A percentile compares a stretch with the other conserved stretches of the same genome.
These are phyloP conservation scores for Tragelaphus imberbis DNA, from an alignment of 2,113 vertebrate genomes.

Conservation along the genomic window DNA sequence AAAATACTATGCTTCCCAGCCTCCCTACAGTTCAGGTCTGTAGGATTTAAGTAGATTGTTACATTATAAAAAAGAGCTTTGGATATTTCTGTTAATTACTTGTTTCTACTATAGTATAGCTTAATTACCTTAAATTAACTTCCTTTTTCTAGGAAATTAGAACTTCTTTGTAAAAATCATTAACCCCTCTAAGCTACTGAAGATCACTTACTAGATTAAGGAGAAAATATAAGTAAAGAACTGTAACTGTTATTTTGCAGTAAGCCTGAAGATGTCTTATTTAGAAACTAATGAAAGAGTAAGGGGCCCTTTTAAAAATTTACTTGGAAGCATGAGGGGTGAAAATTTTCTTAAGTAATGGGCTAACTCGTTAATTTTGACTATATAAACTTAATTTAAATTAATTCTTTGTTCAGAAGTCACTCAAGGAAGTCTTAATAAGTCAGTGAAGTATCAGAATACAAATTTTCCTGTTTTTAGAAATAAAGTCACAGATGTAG, in stretches of 20 bases:
- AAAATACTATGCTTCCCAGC: neutral
- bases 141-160: slow-evolving; percentile 27
- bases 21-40: neutral
- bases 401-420: neutral
- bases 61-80: neutral
- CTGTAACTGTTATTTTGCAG: neutral
- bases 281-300: neutral
- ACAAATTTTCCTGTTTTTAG: neutral
- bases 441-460: slow-evolving; percentile 8
- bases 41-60: neutral
- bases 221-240: neutral
- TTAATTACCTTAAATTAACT: slow-evolving; percentile 19
- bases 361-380: neutral
- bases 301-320: neutral
- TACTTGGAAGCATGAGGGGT: neutral
- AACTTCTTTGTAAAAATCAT: neutral
- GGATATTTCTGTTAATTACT: neutral
- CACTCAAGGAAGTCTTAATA: neutral
- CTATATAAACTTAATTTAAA: neutral
- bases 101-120: neutral
- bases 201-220: neutral
- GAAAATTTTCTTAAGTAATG: neutral
- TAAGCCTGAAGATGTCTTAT: neutral
- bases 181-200: neutral
- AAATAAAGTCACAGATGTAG: neutral